phyloP scores from a whole-genome alignment of 2,888 invertebrate species.

The Trissolcus brochymenae region DNA sequence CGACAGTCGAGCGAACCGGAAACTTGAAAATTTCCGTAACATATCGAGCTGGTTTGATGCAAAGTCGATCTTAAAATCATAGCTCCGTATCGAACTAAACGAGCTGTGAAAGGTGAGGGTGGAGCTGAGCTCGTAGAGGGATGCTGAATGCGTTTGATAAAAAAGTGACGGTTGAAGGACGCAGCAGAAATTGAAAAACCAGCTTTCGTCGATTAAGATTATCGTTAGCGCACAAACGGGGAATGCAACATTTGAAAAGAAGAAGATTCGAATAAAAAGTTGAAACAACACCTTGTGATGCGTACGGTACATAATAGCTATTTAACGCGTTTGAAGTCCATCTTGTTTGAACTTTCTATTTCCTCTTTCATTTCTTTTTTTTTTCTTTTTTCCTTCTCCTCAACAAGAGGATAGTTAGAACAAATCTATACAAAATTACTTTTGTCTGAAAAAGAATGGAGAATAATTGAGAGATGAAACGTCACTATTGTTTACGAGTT shows the following conservation, averaged over 20 bases:
- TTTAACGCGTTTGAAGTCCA: conserved; percentile 47
- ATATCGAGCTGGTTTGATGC: conserved; percentile 4
- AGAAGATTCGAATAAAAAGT: conserved; percentile 26
- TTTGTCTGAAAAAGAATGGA: no score
- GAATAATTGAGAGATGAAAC: no score
- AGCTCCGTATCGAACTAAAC: conserved; percentile 7
- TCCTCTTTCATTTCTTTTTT: background rate
- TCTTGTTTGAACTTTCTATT: conserved; percentile 15
- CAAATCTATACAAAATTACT: no score
- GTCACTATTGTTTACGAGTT: no score
- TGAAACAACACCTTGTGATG: conserved; percentile 41
- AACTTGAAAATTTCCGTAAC: conserved; percentile 2
- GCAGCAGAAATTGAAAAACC: conserved; percentile 58
- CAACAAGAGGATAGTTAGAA: no score
- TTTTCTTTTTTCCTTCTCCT: no score
- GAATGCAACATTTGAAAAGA: background rate
- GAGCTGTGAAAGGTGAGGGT: conserved; percentile 2
- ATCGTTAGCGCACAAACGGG: conserved; percentile 58
- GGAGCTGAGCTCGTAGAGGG: background rate
- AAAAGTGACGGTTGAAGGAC: conserved; percentile 5
- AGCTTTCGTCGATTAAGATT: conserved; percentile 60
- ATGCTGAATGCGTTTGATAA: background rate
- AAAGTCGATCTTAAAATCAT: conserved; percentile 9
- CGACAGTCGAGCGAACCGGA: conserved; percentile 5
- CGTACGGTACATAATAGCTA: conserved; percentile 24